Evolutionary conservation across 2,113 vertebrate genomes (phyloP).

Genomic region (Pseudolaguvia tuberculata): DNA sequence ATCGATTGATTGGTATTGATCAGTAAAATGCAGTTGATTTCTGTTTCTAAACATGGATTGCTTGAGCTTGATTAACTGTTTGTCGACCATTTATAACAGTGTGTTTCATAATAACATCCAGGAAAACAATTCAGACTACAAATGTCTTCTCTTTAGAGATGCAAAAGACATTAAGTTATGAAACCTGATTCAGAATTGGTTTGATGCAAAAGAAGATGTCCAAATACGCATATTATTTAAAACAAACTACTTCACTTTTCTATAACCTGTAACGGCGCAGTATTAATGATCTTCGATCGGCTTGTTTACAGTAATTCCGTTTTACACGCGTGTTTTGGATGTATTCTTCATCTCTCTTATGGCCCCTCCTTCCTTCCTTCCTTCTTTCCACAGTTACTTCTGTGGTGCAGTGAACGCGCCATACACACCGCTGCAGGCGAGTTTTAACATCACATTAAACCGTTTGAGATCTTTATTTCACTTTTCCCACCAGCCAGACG

Average conservation of each 20-base stretch:
- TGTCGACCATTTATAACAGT: too few relatives aligned
- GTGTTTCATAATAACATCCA: too few relatives aligned
- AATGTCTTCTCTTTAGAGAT: neutral
- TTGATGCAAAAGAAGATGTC: neutral
- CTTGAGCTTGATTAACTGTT: neutral
- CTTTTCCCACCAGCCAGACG: neutral
- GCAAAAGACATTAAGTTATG: neutral
- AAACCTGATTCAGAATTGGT: neutral
- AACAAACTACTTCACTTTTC: too few relatives aligned
- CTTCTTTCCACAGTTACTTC: conserved; percentile 55
- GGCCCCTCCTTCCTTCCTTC: conserved; percentile 43
- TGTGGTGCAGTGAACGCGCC: conserved; percentile 42
- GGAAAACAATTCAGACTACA: neutral
- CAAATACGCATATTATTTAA: neutral
- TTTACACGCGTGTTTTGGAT: conserved; percentile 2
- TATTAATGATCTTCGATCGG: too few relatives aligned
- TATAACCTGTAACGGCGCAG: neutral
- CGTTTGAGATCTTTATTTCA: neutral
- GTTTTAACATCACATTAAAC: conserved; percentile 26
- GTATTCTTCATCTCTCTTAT: conserved; percentile 15
- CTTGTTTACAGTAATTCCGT: conserved; percentile 14
- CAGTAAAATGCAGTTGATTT: neutral
- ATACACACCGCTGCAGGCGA: conserved; percentile 31
- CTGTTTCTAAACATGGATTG: too few relatives aligned
- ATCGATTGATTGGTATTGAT: neutral